These are phyloP conservation scores for Semnopithecus entellus DNA, from an alignment of 2,113 vertebrate species.

Conservation along the genomic window DNA sequence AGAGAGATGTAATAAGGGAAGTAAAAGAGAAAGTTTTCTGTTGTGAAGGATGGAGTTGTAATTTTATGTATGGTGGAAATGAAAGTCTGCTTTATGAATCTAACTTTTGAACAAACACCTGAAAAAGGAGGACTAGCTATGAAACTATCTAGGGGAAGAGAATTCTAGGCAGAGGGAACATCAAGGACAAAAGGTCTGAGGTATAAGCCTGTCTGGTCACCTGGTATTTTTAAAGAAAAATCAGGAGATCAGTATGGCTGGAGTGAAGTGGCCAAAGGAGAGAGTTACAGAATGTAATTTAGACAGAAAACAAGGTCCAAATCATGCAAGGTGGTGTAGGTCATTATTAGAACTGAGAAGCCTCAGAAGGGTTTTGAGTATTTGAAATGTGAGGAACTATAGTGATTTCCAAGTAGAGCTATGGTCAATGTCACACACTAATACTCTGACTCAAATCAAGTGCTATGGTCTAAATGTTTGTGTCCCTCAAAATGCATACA, in stretches of 20 bases:
- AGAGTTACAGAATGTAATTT: neutral
- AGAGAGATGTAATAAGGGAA: neutral
- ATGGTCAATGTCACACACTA: neutral
- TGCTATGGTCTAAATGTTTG: neutral
- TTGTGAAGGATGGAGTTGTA: fast-evolving
- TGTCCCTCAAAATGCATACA: neutral
- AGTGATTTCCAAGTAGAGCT: neutral
- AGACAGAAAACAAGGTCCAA: neutral
- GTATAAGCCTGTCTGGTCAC: neutral
- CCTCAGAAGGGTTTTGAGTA: neutral
- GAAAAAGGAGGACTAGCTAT: neutral
- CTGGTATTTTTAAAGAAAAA: neutral
- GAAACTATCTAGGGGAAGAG: neutral
- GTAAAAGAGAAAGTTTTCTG: neutral
- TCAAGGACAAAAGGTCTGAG: neutral
- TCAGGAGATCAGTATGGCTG: neutral
- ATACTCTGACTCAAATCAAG: neutral
- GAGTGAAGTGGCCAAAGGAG: neutral
- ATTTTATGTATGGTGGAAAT: neutral
- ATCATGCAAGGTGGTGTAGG: neutral
- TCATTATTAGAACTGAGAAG: neutral
- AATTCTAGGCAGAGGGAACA: neutral
- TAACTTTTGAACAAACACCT: slow-evolving; percentile 4
- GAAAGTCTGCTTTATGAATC: neutral
- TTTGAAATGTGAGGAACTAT: neutral